Conservation (phyloP, 2,888 invertebrate genomes). For the Calameuta idolon region DNA sequence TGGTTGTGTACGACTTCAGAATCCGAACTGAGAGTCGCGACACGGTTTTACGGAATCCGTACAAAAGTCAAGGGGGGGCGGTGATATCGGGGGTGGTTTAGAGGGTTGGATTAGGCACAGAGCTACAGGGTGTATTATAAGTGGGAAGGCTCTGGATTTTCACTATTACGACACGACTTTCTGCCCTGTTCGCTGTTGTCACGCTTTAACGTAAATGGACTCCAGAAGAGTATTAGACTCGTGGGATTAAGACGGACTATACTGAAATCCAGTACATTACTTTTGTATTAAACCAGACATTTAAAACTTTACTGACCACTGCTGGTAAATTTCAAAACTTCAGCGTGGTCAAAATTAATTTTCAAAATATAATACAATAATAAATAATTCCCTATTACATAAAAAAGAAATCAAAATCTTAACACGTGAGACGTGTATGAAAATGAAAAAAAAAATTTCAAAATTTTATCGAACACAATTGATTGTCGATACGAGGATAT, state of each 20-base stretch:
- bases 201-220: conserved; percentile 1
- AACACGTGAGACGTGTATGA: not conserved
- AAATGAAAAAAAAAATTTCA: not conserved
- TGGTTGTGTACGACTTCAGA: not conserved
- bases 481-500: not conserved
- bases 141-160: conserved; percentile 36
- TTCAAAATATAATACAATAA: not conserved
- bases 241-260: not conserved
- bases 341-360: not conserved
- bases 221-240: conserved; percentile 2
- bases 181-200: conserved; percentile 2
- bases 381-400: too few relatives aligned
- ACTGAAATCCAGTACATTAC: not conserved
- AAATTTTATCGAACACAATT: too few relatives aligned
- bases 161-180: conserved; percentile 9
- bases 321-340: not conserved
- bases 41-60: conserved; percentile 52
- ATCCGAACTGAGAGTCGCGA: conserved; percentile 38
- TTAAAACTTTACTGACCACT: not conserved
- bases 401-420: not conserved
- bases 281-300: not conserved
- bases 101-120: conserved; percentile 57
- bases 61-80: conserved; percentile 32
- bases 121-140: conserved; percentile 38
- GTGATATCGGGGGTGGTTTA: conserved; percentile 30